Evolutionary conservation across 2,797 vertebrate genomes (phyloP), one percentile per base, ranked within the genome.

Genomic region (Diceros bicornis): DNA sequence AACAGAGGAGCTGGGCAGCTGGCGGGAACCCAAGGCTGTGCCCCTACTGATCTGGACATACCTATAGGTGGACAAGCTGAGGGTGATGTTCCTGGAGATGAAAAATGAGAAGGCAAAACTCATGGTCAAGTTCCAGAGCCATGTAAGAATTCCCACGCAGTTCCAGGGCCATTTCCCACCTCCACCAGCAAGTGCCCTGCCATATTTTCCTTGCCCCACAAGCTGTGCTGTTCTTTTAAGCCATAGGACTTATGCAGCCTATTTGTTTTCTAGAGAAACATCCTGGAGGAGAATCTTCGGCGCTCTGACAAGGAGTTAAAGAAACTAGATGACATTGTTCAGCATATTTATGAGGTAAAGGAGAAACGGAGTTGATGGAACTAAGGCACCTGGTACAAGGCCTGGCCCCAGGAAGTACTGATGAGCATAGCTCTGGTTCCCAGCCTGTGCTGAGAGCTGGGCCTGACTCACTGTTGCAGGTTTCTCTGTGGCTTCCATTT

Each of bases 61-160:
- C 82, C 87, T 87, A 13, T 75, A 99, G 99, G 97, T 99, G 69
- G 97, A 98, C 72, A 99, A 99, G 84, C 96, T 99, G 79, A 98
- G 98, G 62, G 50, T 98, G 47, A 98, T 98, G 94, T 98, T 99
- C 1, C 44, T 98, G 81, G 98, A 98, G 88, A 98, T 97, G 57
- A 98, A 98, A 93, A 95, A 98, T 37, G 98, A 98, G 72, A 99
- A 98, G 0, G 66, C 27, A 8, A 88, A 91, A 29, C 97, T 98
- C 62, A 78, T 85, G 0, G 50, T 89, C 96, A 98, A 98, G 62
- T 97, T 98, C 93, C 94, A 97, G 91, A 97, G 97, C 47, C 98
- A 98, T 90, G 99, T 99, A 97, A 8, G 57, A 41, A 68, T 52
- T 55, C 69, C 64, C 11, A 27, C 81, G 71, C 57, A 41, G 0